Base-by-base conservation (phyloP, 2,888 invertebrate species). In the Balanococcus diminutus region DNA sequence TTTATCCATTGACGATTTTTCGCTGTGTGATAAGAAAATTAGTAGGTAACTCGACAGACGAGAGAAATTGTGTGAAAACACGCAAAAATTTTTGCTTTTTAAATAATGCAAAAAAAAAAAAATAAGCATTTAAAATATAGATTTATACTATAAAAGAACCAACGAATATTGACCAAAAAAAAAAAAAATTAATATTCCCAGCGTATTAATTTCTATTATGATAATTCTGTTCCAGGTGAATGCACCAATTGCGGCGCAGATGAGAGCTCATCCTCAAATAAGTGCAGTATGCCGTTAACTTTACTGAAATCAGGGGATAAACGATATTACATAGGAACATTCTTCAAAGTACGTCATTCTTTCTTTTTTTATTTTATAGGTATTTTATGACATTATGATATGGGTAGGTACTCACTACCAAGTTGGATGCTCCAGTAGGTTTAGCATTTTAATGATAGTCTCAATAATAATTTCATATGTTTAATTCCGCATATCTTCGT, bases 271-370 rank as follows among this genome's bases (percentile, higher is more conserved):
- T 91, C 93, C 25, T 92, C 93, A 87, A 95, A 95, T 89, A 92
- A 95, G 90, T 96, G 96, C 96, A 96, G 95, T 84, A 96, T 96
- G 96, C 96, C 96, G 11, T 75, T 75, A 75, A 32, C 96, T 46
- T 91, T 96, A 87, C 91, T 96, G 88, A 96, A 96, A 89, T 93
- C 96, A 79, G 96, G 96, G 72, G 96, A 96, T 89, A 97, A 96
- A 90, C 92, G 95, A 89, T 96, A 96, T 90, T 97, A 97, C 90
- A 91, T 97, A 89, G 96, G 96, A 89, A 96, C 96, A 90, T 97
- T 97, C 91, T 97, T 96, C 91, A 96, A 96, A 95, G 96, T 96
- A 92, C 91, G 90, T 89, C 16, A 42, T 19, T 36, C 36, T 36
- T 36, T 36, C 8, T 36, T 36, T 42, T 42, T 11, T 11, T 42